Evolutionary conservation across 2,888 invertebrate species (phyloP).

Genomic region (Himalopsyche tibetana): DNA sequence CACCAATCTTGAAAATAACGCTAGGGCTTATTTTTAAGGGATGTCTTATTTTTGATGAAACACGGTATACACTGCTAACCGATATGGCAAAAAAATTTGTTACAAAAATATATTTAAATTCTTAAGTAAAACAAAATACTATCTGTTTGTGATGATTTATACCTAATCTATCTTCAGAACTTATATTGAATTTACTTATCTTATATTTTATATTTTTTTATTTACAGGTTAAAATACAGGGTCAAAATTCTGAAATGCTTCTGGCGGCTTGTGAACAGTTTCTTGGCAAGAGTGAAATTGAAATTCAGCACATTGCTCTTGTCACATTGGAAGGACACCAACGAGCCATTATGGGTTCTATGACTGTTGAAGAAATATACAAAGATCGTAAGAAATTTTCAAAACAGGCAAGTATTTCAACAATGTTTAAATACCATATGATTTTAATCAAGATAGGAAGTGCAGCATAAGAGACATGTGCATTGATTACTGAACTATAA

Average conservation of each 20-base stretch:
- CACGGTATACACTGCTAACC: background rate
- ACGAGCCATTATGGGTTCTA: conserved; percentile 96
- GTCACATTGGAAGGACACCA: conserved; percentile 96
- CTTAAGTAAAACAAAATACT: background rate
- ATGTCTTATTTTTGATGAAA: too few species aligned
- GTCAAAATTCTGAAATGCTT: conserved; percentile 92
- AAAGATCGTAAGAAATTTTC: conserved; percentile 97
- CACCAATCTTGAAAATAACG: too few species aligned
- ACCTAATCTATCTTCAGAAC: too few species aligned
- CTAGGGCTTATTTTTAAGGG: too few species aligned
- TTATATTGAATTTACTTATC: too few species aligned
- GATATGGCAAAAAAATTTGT: background rate
- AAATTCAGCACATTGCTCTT: conserved; percentile 93
- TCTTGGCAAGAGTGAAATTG: conserved; percentile 89
- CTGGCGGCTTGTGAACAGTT: conserved; percentile 96
- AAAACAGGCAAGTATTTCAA: conserved; percentile 77
- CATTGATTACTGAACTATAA: background rate
- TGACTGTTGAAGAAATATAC: conserved; percentile 98
- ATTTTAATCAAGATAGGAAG: background rate
- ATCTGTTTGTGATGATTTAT: background rate
- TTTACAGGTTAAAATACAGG: conserved; percentile 89
- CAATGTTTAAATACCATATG: background rate
- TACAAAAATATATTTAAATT: background rate
- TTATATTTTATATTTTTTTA: background rate
- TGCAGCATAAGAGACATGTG: too few species aligned